A percentile compares a stretch with the other conserved stretches of the same genome.
These are phyloP conservation scores for Psittacus erithacus DNA, from an alignment of 2,113 vertebrate species.

Conservation along the genomic window DNA sequence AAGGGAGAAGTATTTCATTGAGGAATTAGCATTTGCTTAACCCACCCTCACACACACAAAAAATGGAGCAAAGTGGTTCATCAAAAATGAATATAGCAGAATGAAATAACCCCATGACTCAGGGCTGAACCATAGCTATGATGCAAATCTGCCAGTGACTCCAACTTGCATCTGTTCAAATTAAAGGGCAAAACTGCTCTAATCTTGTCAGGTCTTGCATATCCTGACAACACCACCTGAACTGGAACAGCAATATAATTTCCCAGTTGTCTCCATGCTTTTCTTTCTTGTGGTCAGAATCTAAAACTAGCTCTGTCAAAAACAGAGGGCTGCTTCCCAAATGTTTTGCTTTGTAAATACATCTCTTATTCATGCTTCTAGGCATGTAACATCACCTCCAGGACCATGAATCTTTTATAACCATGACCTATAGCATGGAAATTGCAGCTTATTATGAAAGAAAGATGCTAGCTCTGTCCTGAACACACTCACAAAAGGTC, in stretches of 20 bases:
- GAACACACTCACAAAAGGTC: neutral
- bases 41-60: neutral
- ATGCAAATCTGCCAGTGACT: slow-evolving; percentile 39
- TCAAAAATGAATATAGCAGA: neutral
- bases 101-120: slow-evolving; percentile 49
- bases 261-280: slow-evolving; percentile 13
- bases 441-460: neutral
- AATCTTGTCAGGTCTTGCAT: slow-evolving; percentile 54
- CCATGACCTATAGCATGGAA: neutral
- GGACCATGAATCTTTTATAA: neutral
- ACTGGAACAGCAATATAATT: slow-evolving; percentile 51
- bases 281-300: slow-evolving; percentile 60
- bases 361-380: neutral
- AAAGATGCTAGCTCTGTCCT: neutral
- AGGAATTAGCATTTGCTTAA: slow-evolving; percentile 26
- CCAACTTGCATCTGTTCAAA: slow-evolving; percentile 41
- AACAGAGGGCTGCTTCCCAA: slow-evolving; percentile 20
- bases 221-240: slow-evolving; percentile 34
- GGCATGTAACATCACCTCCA: slow-evolving; percentile 5
- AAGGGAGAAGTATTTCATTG: neutral
- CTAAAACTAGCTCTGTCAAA: neutral
- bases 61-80: neutral
- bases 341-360: neutral
- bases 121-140: slow-evolving; percentile 9
- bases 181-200: slow-evolving; percentile 35